Evolutionary conservation across 2,797 vertebrate genomes (phyloP).

Genomic region (Gymnopithys bicolor): DNA sequence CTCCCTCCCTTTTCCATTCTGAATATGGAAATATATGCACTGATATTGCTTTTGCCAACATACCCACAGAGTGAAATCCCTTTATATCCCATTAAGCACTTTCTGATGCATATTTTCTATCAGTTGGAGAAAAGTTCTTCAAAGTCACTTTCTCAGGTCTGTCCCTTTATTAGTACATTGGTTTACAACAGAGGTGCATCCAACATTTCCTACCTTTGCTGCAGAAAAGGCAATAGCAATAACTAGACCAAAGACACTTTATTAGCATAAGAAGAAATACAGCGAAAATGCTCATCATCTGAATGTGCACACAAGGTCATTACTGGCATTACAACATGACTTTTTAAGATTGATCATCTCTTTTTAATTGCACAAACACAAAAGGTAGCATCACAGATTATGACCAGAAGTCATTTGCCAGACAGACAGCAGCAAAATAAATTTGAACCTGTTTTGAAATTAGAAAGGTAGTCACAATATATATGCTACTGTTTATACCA

Average conservation of each 20-base stretch:
- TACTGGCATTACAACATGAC: not conserved
- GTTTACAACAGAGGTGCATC: not conserved
- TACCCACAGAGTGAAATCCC: not conserved
- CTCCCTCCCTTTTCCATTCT: not conserved
- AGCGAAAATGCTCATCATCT: not conserved
- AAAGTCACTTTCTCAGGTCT: not conserved
- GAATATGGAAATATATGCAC: not conserved
- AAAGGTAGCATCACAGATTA: not conserved
- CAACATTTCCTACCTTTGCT: not conserved
- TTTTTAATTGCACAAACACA: conserved; percentile 3
- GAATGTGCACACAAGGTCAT: not conserved
- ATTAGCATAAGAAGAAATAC: not conserved
- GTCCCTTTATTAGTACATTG: not conserved
- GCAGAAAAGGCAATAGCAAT: not conserved
- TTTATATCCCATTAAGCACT: not conserved
- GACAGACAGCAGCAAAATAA: not conserved
- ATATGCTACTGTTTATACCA: not conserved
- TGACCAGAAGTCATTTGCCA: not conserved
- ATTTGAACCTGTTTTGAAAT: not conserved
- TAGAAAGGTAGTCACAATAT: not conserved
- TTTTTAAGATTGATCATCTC: not conserved
- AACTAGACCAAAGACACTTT: not conserved
- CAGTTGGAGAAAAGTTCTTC: not conserved
- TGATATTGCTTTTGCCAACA: not conserved
- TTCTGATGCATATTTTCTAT: not conserved